Evolutionary conservation across 2,797 vertebrate species (phyloP), one percentile per base, ranked within the genome.

Genomic region (Poecilia wingei): DNA sequence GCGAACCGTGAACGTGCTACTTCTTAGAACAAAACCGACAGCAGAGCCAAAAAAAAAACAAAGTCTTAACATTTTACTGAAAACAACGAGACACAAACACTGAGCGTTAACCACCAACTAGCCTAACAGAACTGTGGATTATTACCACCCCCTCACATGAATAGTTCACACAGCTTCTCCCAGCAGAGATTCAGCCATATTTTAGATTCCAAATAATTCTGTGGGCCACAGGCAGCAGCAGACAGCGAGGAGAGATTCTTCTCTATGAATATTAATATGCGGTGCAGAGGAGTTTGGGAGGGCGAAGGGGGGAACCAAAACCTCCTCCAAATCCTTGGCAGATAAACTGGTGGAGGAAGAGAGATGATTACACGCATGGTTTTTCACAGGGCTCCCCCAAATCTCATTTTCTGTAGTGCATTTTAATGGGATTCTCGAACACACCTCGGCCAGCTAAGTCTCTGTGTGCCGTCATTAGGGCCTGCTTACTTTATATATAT

Each of bases 361-460:
- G 92, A 91, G 92, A 93, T 95, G 94, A 96, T 96, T 95, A 96
- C 93, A 94, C 91, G 93, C 94, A 92, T 94, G 93, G 92, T 94
- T 95, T 94, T 95, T 94, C 94, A 94, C 93, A 93, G 86, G 92
- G 92, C 91, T 92, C 87, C 84, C 88, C 92, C 89, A 95, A 95
- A 96, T 95, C 95, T 94, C 90, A 95, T 96, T 95, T 95, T 94
- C 92, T 91, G 84, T 92, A 94, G 93, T 94, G 94, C 93, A 95
- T 96, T 95, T 95, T 95, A 96, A 96, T 94, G 92, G 93, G 92
- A 90, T 89, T 87, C 84, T 78, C 69, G 6, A 79, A 13, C 91
- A 85, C 89, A 90, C 91, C 92, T 94, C 89, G 88, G 90, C 89
- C 87, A 20, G 77, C 89, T 89, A 78, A 89, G 83, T 87, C 88